Percentiles rank a stretch among this genome's conserved stretches.
phyloP scores from a whole-genome alignment of 2,113 vertebrate genomes.

The Cryptoleucopteryx plumbea region DNA sequence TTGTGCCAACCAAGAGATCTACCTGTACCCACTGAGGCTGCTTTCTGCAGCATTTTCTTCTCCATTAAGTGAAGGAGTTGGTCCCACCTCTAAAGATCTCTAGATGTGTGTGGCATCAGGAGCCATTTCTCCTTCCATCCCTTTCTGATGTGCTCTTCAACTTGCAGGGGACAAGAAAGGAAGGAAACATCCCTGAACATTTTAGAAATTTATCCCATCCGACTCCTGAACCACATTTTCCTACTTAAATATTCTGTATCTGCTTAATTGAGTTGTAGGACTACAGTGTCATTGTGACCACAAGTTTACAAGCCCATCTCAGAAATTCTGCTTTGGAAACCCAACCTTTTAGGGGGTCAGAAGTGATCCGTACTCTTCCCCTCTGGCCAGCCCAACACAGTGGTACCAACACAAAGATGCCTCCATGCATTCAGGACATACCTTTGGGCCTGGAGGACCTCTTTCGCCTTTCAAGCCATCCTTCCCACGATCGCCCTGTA shows the following conservation, averaged over 20 bases:
- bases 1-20: background rate
- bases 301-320: background rate
- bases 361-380: background rate
- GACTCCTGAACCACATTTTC: background rate
- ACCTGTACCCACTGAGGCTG: background rate
- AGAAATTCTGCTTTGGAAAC: background rate
- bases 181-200: background rate
- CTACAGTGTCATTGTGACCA: fast-evolving
- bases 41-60: background rate
- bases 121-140: background rate
- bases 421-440: conserved; percentile 20
- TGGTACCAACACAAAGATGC: background rate
- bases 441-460: conserved; percentile 75
- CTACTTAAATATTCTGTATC: background rate
- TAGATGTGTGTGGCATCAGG: no score
- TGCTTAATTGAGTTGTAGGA: background rate
- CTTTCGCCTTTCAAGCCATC: conserved; percentile 66
- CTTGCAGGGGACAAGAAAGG: background rate
- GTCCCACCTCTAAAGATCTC: background rate
- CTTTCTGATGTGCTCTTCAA: background rate
- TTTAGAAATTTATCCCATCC: background rate
- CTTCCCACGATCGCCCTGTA: conserved; percentile 64
- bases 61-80: background rate
- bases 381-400: background rate
- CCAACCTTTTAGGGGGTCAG: background rate